phyloP scores from a whole-genome alignment of 2,113 vertebrate genomes.

The Hassar affinis region DNA sequence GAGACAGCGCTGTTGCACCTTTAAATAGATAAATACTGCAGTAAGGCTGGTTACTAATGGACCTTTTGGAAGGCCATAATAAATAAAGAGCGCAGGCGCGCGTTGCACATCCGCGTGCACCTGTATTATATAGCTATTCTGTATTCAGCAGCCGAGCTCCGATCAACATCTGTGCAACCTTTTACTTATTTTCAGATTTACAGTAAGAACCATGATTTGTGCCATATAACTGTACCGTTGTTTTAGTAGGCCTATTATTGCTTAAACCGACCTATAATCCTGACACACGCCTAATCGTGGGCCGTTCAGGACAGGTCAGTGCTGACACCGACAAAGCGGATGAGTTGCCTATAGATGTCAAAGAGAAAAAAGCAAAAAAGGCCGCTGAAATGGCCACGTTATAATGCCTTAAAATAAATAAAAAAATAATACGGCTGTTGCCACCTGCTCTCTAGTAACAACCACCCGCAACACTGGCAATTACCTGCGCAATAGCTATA shows the following conservation, averaged over 20 bases:
- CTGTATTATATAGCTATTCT: constrained; percentile 1
- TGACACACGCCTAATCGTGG: neutral
- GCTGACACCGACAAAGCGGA: constrained; percentile 10
- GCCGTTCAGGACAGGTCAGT: neutral
- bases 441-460: constrained; percentile 9
- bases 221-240: neutral
- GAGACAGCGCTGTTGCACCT: neutral
- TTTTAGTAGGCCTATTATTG: neutral
- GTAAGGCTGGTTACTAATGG: neutral
- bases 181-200: neutral
- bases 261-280: neutral
- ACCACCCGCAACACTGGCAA: neutral
- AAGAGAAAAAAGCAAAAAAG: too few relatives aligned
- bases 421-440: neutral
- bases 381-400: neutral
- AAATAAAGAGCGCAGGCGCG: constrained; percentile 7
- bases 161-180: neutral
- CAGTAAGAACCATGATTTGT: neutral
- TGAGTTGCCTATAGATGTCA: neutral
- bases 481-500: neutral
- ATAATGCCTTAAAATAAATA: neutral
- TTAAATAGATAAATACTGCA: neutral
- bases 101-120: constrained; percentile 17
- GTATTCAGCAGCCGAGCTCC: constrained; percentile 2
- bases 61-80: neutral